Percentiles rank a stretch among this genome's conserved stretches.
phyloP scores from a whole-genome alignment of 2,888 invertebrate species.

The Cheilosia vulpina region DNA sequence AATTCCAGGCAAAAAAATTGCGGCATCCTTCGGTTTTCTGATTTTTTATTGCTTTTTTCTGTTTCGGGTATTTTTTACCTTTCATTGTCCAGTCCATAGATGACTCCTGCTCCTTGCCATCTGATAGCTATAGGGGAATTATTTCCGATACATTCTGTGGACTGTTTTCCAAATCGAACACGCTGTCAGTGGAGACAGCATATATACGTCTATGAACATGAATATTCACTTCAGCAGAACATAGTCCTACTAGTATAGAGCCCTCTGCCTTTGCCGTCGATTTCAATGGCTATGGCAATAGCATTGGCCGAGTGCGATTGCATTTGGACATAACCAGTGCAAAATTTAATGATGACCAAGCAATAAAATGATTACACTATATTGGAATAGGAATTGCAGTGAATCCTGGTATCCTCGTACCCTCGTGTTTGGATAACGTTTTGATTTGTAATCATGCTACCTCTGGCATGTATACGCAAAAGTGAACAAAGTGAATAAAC shows the following conservation, averaged over 20 bases:
- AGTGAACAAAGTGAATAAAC: constrained; percentile 29
- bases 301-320: constrained; percentile 3
- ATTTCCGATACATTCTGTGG: constrained; percentile 52
- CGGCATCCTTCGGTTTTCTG: not conserved
- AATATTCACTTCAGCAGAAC: not conserved
- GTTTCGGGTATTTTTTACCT: not conserved
- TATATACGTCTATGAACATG: not conserved
- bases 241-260: not conserved
- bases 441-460: constrained; percentile 59
- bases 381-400: constrained; percentile 8
- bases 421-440: constrained; percentile 50
- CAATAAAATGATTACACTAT: constrained; percentile 57
- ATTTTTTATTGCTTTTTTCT: not conserved
- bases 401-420: not conserved
- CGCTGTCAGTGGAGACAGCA: constrained; percentile 9
- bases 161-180: constrained; percentile 32
- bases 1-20: not conserved
- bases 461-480: not conserved
- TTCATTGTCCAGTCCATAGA: constrained; percentile 25
- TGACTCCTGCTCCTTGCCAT: constrained; percentile 3
- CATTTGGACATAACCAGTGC: constrained; percentile 20
- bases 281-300: constrained; percentile 9
- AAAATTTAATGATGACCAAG: constrained; percentile 62
- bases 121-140: constrained; percentile 28
- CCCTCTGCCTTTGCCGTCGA: not conserved